Conservation (phyloP, 2,888 invertebrate species). For the Hydriomena furcata region DNA sequence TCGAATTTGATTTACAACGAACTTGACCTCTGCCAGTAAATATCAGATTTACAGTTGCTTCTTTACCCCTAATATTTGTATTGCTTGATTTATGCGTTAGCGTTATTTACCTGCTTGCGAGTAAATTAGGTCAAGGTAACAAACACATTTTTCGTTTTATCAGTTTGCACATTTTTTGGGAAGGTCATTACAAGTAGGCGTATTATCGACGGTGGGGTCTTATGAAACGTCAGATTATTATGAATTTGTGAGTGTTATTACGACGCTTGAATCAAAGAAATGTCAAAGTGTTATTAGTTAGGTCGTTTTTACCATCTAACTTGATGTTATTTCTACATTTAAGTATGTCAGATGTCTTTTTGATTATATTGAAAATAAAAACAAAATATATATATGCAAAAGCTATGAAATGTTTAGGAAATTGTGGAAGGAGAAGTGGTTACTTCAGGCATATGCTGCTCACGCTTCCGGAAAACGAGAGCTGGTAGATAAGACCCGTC, state of each 20-base stretch:
- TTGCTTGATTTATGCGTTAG: constrained; percentile 7
- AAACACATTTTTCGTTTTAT: constrained; percentile 23
- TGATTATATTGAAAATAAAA: too few relatives aligned
- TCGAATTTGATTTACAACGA: constrained; percentile 33
- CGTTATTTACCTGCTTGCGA: constrained; percentile 27
- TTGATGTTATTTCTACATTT: too few relatives aligned
- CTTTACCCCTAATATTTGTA: too few relatives aligned
- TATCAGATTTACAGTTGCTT: constrained; percentile 17
- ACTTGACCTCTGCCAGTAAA: constrained; percentile 27
- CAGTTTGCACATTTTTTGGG: constrained; percentile 27
- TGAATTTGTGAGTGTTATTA: too few relatives aligned
- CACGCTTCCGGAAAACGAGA: constrained; percentile 29
- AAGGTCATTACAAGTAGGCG: too few relatives aligned
- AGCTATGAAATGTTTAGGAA: background rate
- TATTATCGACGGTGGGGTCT: too few relatives aligned
- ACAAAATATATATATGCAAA: background rate
- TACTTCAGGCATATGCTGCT: constrained; percentile 27
- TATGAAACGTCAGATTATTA: too few relatives aligned
- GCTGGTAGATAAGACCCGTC: constrained; percentile 23
- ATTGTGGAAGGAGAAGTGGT: constrained; percentile 19
- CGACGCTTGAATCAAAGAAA: too few relatives aligned
- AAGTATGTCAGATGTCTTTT: too few relatives aligned
- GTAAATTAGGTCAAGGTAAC: constrained; percentile 40
- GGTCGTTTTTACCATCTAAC: too few relatives aligned
- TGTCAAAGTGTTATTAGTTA: too few relatives aligned